A percentile compares a stretch with the other conserved stretches of the same genome.
These are phyloP conservation scores for Cinclus cinclus DNA, from an alignment of 2,113 vertebrate genomes.

Conservation along the genomic window DNA sequence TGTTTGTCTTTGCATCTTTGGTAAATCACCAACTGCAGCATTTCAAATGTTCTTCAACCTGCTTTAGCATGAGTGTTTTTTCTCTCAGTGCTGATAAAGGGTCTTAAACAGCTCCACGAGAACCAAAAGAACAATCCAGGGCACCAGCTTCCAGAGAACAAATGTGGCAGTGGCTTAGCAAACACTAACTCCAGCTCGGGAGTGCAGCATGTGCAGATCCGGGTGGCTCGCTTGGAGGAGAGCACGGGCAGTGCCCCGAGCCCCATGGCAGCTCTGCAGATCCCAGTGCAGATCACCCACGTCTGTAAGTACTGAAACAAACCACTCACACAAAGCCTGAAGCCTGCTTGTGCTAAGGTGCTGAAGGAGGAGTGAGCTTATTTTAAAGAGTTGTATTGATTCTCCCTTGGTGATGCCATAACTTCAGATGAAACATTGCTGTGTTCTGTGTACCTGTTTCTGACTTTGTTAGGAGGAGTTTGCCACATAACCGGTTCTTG, in stretches of 20 bases:
- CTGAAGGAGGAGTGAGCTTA: neutral
- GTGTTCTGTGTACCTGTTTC: neutral
- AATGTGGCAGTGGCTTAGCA: conserved; percentile 77
- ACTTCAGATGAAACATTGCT: neutral
- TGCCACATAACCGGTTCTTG: neutral
- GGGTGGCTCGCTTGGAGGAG: conserved; percentile 88
- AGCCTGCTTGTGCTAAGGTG: neutral
- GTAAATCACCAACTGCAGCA: neutral
- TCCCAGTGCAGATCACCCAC: conserved; percentile 97
- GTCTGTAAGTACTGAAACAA: conserved; percentile 82
- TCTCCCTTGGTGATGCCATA: neutral
- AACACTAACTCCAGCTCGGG: conserved; percentile 74
- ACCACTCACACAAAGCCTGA: neutral
- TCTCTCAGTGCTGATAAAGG: conserved; percentile 91
- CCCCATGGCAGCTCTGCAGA: conserved; percentile 89
- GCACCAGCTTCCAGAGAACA: conserved; percentile 73
- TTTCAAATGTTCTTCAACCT: conserved; percentile 46
- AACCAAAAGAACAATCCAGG: conserved; percentile 79
- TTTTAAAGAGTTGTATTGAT: neutral
- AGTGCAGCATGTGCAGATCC: conserved; percentile 86
- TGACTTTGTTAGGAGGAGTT: neutral
- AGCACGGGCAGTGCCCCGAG: conserved; percentile 71
- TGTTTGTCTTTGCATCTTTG: neutral
- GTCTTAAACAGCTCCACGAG: conserved; percentile 91
- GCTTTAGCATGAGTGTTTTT: conserved; percentile 60